These are phyloP conservation scores for Rutpela maculata DNA, from an alignment of 2,888 invertebrate genomes.

Conservation along the genomic window DNA sequence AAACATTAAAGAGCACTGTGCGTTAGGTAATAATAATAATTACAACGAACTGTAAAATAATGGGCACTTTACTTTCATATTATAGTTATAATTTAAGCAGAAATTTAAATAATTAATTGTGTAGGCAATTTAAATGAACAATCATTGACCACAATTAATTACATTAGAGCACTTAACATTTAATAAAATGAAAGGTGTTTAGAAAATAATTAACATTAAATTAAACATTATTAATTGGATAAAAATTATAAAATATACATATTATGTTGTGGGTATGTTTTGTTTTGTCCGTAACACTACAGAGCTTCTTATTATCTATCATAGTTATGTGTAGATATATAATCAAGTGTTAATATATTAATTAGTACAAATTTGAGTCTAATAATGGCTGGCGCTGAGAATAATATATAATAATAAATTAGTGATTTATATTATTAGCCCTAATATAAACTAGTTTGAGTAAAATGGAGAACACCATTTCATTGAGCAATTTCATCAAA, in stretches of 20 bases:
- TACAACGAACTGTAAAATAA: neutral
- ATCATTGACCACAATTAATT: neutral
- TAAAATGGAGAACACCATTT: no score
- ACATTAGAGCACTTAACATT: neutral
- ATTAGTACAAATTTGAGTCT: neutral
- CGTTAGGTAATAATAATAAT: neutral
- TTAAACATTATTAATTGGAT: neutral
- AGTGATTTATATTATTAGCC: no score
- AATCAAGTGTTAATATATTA: neutral
- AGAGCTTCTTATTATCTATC: no score
- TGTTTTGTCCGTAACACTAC: neutral
- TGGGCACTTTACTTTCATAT: neutral
- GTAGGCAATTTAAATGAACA: conserved; percentile 6
- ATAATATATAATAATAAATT: no score
- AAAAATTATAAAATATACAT: neutral
- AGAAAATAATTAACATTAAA: neutral
- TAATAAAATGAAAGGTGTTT: conserved; percentile 1
- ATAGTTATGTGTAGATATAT: neutral
- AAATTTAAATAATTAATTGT: conserved; percentile 3
- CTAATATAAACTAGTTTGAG: no score
- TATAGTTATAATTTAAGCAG: neutral
- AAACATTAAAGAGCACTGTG: neutral
- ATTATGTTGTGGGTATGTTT: neutral
- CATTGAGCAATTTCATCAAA: no score
- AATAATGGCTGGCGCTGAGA: no score